Conservation (phyloP, 2,888 invertebrate genomes). For the Marasmarcha lunaedactyla region DNA sequence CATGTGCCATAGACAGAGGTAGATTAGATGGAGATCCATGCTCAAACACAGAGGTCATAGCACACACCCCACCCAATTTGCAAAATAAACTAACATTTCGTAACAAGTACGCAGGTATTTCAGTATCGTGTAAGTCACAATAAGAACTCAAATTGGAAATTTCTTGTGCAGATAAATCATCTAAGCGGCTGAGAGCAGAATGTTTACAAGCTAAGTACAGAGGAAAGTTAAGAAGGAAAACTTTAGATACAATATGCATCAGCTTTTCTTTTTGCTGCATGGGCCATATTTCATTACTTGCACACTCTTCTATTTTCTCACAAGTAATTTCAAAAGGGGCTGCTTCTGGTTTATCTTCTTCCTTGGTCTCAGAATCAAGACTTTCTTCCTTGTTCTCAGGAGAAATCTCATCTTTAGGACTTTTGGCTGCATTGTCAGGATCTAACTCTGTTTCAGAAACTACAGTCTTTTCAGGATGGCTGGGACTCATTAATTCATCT, state of each 20-base stretch:
- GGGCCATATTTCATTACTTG: slow-evolving; percentile 73
- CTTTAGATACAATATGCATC: slow-evolving; percentile 87
- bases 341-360: slow-evolving; percentile 30
- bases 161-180: slow-evolving; percentile 88
- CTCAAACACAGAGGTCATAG: slow-evolving; percentile 90
- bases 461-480: background rate
- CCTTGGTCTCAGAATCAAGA: slow-evolving; percentile 26
- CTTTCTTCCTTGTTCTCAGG: slow-evolving; percentile 16
- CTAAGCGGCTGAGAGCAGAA: slow-evolving; percentile 82
- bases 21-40: slow-evolving; percentile 78
- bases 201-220: slow-evolving; percentile 89
- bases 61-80: slow-evolving; percentile 88
- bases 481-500: slow-evolving; percentile 50
- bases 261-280: slow-evolving; percentile 89
- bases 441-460: slow-evolving; percentile 19
- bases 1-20: slow-evolving; percentile 90
- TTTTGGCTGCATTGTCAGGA: slow-evolving; percentile 27
- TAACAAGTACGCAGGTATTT: slow-evolving; percentile 90
- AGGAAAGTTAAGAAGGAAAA: slow-evolving; percentile 90
- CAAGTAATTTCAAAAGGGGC: slow-evolving; percentile 19
- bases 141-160: slow-evolving; percentile 82
- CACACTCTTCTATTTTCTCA: slow-evolving; percentile 25
- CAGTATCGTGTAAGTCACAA: slow-evolving; percentile 94
- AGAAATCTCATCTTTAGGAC: slow-evolving; percentile 19
- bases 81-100: slow-evolving; percentile 95